Evolutionary conservation across 2,113 vertebrate genomes (phyloP).

Genomic region (Archocentrus centrarchus): DNA sequence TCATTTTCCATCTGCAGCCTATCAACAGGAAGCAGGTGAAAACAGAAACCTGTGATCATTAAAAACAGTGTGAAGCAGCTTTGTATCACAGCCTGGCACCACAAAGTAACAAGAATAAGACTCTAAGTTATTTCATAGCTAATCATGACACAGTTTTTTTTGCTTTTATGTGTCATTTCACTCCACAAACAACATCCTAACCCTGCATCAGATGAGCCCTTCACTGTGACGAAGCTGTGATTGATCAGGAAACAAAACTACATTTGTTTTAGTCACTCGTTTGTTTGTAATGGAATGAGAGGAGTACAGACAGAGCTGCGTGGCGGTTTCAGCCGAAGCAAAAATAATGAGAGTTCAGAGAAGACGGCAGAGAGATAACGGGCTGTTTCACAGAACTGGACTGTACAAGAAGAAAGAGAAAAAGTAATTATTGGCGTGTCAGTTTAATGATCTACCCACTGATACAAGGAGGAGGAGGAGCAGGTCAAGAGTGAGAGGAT

Average conservation of each 20-base stretch:
- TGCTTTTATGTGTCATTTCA: neutral
- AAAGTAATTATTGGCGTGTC: conserved; percentile 22
- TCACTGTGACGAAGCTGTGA: neutral
- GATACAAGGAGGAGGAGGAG: conserved; percentile 9
- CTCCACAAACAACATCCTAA: neutral
- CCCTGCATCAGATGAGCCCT: neutral
- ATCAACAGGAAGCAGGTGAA: neutral
- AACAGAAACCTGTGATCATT: neutral
- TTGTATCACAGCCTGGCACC: neutral
- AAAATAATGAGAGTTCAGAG: neutral
- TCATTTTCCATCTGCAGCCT: neutral
- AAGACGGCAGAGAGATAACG: neutral
- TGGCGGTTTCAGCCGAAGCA: neutral
- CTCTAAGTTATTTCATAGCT: neutral
- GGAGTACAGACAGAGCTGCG: neutral
- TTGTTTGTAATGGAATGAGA: neutral
- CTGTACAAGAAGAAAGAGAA: neutral
- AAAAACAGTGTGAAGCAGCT: neutral
- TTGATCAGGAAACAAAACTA: neutral
- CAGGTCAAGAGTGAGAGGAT: neutral
- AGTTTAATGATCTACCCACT: neutral
- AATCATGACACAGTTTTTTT: neutral
- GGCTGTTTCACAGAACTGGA: neutral
- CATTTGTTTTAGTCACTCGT: neutral
- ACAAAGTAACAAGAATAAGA: neutral